Conservation (phyloP, 2,797 vertebrate genomes). For the Linurgus olivaceus region DNA sequence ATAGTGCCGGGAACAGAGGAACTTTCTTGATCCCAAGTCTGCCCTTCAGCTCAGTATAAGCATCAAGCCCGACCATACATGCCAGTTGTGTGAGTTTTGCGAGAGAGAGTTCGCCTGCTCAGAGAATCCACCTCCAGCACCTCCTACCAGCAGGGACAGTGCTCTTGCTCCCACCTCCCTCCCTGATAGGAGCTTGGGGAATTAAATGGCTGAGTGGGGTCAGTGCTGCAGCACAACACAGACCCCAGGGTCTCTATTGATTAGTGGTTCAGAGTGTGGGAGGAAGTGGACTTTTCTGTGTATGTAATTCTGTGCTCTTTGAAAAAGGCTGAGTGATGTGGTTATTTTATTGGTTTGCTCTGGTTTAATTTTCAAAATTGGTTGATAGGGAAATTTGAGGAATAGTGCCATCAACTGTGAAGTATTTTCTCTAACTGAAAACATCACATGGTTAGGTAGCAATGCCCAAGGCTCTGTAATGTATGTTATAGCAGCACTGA, state of each 20-base stretch:
- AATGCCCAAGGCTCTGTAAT: neutral
- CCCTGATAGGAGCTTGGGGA: neutral
- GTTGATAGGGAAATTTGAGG: neutral
- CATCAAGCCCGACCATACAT: accelerated
- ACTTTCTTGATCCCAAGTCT: neutral
- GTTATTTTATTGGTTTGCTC: neutral
- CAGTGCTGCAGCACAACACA: neutral
- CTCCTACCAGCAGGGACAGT: neutral
- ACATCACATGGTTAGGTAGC: neutral
- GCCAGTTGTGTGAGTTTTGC: neutral
- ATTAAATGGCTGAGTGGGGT: neutral
- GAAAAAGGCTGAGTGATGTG: neutral
- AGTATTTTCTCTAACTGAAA: neutral
- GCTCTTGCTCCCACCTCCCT: neutral
- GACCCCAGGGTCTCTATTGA: accelerated
- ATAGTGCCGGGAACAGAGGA: neutral
- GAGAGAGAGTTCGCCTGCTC: neutral
- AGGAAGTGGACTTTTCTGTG: neutral
- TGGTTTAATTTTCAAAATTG: neutral
- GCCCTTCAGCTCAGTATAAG: neutral
- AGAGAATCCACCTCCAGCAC: neutral
- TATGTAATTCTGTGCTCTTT: neutral
- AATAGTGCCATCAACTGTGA: neutral
- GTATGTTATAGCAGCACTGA: neutral
- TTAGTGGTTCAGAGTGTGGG: neutral